A percentile compares a stretch with the other conserved stretches of the same genome.
phyloP scores from a whole-genome alignment of 2,113 vertebrate genomes.

The Oxygymnocypris stewartii region DNA sequence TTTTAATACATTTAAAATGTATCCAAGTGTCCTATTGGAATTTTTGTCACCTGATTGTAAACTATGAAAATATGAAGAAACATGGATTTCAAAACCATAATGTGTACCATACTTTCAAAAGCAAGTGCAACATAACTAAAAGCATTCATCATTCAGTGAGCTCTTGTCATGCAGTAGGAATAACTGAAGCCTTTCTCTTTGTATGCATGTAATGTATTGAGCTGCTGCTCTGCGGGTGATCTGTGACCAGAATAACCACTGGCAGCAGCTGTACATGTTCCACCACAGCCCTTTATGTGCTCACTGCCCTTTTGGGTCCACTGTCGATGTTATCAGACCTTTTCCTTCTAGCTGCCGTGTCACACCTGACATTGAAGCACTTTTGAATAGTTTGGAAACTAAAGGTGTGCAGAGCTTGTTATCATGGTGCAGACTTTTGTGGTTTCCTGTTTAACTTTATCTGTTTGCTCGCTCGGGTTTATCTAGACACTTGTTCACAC shows the following conservation, averaged over 20 bases:
- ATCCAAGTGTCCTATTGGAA: neutral
- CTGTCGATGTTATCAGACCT: conserved; percentile 49
- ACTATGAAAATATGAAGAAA: neutral
- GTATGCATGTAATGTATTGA: conserved; percentile 4
- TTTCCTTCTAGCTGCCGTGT: neutral
- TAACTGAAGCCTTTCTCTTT: neutral
- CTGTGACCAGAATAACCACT: conserved; percentile 38
- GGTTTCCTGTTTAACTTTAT: conserved; percentile 43
- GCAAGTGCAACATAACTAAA: neutral
- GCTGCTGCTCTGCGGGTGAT: neutral
- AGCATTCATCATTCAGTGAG: neutral
- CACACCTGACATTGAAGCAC: conserved; percentile 60
- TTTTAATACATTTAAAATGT: neutral
- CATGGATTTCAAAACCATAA: neutral
- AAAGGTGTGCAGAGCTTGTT: conserved; percentile 49
- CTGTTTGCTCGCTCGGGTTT: conserved; percentile 34
- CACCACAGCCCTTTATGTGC: conserved; percentile 34
- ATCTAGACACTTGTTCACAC: conserved; percentile 8
- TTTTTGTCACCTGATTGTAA: neutral
- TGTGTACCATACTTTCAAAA: neutral
- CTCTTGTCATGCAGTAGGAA: neutral
- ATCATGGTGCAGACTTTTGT: conserved; percentile 35
- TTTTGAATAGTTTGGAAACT: conserved; percentile 35
- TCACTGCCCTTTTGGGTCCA: conserved; percentile 25
- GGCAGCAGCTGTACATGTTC: conserved; percentile 6